Evolutionary conservation across 2,888 invertebrate genomes (phyloP).

Genomic region (Enchytraeus crypticus): DNA sequence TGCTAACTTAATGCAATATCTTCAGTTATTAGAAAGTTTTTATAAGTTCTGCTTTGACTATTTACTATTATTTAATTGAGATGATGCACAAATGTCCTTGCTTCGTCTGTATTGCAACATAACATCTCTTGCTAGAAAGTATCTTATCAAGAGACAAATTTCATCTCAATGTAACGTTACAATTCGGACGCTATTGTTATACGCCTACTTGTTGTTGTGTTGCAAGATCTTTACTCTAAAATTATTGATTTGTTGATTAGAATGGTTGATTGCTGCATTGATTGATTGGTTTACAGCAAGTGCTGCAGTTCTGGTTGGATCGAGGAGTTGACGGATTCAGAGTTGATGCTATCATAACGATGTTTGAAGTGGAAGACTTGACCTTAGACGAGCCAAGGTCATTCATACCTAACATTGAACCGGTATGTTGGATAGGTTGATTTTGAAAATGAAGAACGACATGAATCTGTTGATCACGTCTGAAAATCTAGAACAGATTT

Average conservation of each 20-base stretch:
- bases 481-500: background rate
- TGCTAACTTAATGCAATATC: too few relatives aligned
- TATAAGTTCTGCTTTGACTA: too few relatives aligned
- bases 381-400: slow-evolving; percentile 14
- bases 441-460: background rate
- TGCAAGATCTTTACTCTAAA: slow-evolving; percentile 76
- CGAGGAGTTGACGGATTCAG: slow-evolving; percentile 82
- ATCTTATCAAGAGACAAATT: too few relatives aligned
- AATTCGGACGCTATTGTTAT: too few relatives aligned
- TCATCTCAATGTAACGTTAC: too few relatives aligned
- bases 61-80: too few relatives aligned
- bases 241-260: too few relatives aligned
- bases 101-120: too few relatives aligned
- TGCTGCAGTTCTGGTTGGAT: slow-evolving; percentile 56
- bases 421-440: background rate
- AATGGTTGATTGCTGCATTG: too few relatives aligned
- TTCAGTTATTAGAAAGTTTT: too few relatives aligned
- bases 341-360: slow-evolving; percentile 67
- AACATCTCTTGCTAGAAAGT: too few relatives aligned
- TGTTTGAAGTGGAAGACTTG: slow-evolving; percentile 44
- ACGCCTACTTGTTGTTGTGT: slow-evolving; percentile 57
- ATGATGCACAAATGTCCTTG: too few relatives aligned
- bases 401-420: background rate
- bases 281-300: slow-evolving; percentile 7
- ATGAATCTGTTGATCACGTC: background rate